A percentile compares a stretch with the other conserved stretches of the same genome.
phyloP scores from a whole-genome alignment of 1,140 invertebrate species.

The Euura lappo region DNA sequence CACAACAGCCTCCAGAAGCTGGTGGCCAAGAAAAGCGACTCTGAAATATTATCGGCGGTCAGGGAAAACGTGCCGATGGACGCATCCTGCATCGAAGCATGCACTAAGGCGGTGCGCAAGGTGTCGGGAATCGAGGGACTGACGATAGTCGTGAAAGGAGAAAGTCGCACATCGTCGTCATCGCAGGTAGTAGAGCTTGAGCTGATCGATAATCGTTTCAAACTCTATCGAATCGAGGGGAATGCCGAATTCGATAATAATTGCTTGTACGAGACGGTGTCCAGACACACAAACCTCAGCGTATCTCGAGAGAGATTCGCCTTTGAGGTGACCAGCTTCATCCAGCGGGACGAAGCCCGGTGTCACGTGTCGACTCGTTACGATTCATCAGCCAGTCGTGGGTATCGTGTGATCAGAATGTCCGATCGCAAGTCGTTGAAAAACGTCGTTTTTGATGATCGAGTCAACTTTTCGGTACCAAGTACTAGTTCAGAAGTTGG shows the following conservation, averaged over 20 bases:
- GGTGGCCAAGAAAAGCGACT: neutral
- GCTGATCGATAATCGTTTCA: neutral
- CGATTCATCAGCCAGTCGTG: no score
- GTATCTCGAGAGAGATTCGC: neutral
- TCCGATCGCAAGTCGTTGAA: no score
- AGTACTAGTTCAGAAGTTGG: no score
- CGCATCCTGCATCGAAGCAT: neutral
- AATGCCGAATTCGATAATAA: neutral
- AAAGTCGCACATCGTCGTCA: neutral
- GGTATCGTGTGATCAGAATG: no score
- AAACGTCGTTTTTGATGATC: no score
- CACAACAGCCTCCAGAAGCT: neutral
- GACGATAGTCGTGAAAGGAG: neutral
- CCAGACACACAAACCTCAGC: neutral
- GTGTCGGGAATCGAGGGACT: neutral
- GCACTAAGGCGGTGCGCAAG: neutral
- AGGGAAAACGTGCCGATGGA: neutral
- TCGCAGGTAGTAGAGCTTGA: neutral
- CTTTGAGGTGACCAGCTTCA: neutral
- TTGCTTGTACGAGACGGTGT: neutral
- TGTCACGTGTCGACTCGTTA: no score
- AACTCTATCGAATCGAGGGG: neutral
- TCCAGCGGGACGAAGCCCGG: neutral
- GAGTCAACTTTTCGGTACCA: no score
- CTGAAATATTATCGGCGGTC: neutral